Base-by-base conservation (phyloP, 2,113 vertebrate genomes). In the Picathartes gymnocephalus region DNA sequence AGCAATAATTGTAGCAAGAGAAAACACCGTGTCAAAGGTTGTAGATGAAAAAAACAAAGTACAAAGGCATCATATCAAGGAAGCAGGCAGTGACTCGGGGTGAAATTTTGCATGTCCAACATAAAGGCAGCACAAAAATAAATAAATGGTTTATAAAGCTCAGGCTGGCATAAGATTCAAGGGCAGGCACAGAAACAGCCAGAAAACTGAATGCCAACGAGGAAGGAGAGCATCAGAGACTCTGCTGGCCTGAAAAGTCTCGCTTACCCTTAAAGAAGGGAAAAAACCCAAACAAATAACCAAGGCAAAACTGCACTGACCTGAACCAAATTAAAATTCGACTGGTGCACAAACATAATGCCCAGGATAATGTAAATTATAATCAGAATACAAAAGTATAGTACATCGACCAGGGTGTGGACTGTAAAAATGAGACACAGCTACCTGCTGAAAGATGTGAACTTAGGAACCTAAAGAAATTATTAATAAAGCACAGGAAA, bases 11-110 rank as follows among this genome's bases (percentile, higher is more conserved):
- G 86, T 95, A 95, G 92, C 86, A 64, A 90, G 80, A 97, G 76
- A 95, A 95, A 92, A 91, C 88, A 94, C 58, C 23, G n/a, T 92
- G 95, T 91, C 95, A 97, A 89, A 96, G 95, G 92, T 95, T 95
- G 73, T 17, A 76, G 80, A 91, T 68, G 39, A 81, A 91, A 97
- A 94, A 92, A 91, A 9, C 30, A 47, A 92, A 92, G 65, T 74
- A 95, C 73, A 96, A 93, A 95, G 83, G 93, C 89, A 91, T 81
- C 69, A 47, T 95, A 93, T 86, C 89, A 84, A 84, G 65, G 84
- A 95, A 92, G 57, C 62, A 90, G 85, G 79, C 95, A 93, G 81
- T 71, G 86, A 72, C 91, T 92, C 57, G 88, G 84, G 80, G 91
- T 93, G 65, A 92, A 53, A 74, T 90, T 95, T 91, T 93, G 81